These are phyloP conservation scores for Apamea monoglypha DNA, from an alignment of 2,888 invertebrate genomes.

Conservation along the genomic window DNA sequence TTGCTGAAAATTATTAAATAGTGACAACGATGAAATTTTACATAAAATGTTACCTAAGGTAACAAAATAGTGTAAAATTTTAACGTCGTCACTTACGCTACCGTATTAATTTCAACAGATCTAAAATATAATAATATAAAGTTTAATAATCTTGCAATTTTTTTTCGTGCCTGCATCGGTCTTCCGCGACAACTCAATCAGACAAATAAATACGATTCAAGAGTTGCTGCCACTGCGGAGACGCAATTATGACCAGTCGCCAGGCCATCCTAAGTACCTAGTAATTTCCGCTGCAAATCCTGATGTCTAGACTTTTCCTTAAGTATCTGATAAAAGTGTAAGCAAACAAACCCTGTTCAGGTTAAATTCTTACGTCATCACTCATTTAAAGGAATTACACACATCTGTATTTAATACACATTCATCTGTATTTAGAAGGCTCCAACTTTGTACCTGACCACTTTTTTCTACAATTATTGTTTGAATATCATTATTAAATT, in stretches of 20 bases:
- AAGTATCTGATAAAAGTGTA: not conserved
- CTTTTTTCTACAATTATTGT: not conserved
- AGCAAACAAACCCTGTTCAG: not conserved
- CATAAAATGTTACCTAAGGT: too few relatives aligned
- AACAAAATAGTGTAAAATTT: too few relatives aligned
- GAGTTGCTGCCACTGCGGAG: too few relatives aligned
- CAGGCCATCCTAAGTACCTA: not conserved
- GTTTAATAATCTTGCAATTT: too few relatives aligned
- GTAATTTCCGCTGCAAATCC: not conserved
- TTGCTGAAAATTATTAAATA: not conserved
- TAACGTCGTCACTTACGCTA: not conserved
- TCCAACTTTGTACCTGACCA: not conserved
- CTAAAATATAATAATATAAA: too few relatives aligned
- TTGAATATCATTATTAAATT: not conserved
- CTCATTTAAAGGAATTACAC: not conserved
- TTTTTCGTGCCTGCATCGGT: not conserved
- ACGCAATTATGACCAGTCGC: not conserved
- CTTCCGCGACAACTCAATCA: not conserved
- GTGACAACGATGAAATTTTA: not conserved
- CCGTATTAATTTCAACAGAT: not conserved
- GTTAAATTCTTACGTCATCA: not conserved
- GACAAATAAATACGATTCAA: not conserved
- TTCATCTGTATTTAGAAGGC: not conserved
- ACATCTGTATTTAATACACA: not conserved
- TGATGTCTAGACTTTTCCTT: not conserved